Evolutionary conservation across 2,888 invertebrate genomes (phyloP), one percentile per base, ranked within the genome.

Genomic region (Heliconius hortense): DNA sequence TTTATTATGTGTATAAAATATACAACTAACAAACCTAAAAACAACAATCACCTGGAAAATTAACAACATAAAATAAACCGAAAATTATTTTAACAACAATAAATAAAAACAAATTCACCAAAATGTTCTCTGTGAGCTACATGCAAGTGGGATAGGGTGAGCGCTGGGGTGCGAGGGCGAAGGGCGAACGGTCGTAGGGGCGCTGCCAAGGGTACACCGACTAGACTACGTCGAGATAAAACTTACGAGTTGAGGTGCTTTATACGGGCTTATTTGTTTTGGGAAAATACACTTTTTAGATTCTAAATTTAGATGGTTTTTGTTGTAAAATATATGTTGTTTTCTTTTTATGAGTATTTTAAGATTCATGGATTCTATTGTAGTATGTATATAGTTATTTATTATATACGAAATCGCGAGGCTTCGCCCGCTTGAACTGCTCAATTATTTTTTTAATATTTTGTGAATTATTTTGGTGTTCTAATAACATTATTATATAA

Each of bases 191-290:
- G 90, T 86, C 88, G 87, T 82, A 87, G 84, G 86, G 84, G 80
- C 85, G 84, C 76, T 77, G 66, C 87, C 90, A 91, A 91, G 92
- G 92, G 91, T 90, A 89, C 84, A 75, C 79, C 86, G 84, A 84
- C 79, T 80, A 76, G 79, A 76, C 77, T 76, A 70, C 73, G 59
- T 15, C 43, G 74, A 78, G 76, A 77, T 74, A 63, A 74, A 74
- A 76, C 72, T 66, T 75, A 66, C 69, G 56, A 35, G n/a, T 31
- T 24, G 69, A 56, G 48, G 70, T 74, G 72, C 66, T 64, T 70
- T 70, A 69, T 69, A 69, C 35, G 69, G 56, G 69, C 69, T 69
- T 69, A 69, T 69, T 69, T 69, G 28, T 69, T 69, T 69, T 31
- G 31, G 31, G 56, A 56, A 56, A 69, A 56, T 69, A 35, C 4